A percentile compares a stretch with the other conserved stretches of the same genome.
Evolutionary conservation across 2,113 vertebrate genomes (phyloP).

Genomic region (Chitala chitala): DNA sequence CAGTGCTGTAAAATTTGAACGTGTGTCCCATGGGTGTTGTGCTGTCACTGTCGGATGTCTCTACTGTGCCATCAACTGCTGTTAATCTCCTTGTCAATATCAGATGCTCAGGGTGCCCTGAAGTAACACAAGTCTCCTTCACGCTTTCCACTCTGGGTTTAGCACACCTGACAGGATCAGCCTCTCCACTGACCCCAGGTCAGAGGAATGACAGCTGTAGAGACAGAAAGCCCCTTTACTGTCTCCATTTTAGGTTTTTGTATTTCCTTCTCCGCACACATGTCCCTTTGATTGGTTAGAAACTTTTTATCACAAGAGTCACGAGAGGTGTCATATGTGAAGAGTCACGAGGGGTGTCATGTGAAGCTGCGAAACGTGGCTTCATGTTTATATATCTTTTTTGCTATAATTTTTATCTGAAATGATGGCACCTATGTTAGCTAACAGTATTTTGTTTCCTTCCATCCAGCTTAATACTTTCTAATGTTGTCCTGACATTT

Average conservation of each 20-base stretch:
- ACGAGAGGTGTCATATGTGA: too few relatives aligned
- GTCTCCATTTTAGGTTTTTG: too few relatives aligned
- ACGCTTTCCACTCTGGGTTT: slow-evolving; percentile 42
- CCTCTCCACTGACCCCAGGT: slow-evolving; percentile 26
- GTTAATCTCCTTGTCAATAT: slow-evolving; percentile 8
- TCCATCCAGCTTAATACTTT: not conserved
- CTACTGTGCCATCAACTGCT: slow-evolving; percentile 25
- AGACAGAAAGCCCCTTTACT: not conserved
- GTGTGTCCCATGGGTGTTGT: not conserved
- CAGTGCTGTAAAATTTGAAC: not conserved
- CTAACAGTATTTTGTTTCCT: too few relatives aligned
- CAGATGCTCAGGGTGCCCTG: slow-evolving; percentile 40
- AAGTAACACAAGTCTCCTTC: slow-evolving; percentile 40
- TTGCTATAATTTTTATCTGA: too few relatives aligned
- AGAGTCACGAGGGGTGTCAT: too few relatives aligned
- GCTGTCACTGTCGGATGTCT: not conserved
- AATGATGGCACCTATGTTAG: too few relatives aligned
- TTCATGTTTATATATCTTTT: too few relatives aligned
- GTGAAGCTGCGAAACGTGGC: too few relatives aligned
- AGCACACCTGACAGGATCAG: slow-evolving; percentile 45
- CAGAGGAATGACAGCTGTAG: slow-evolving; percentile 6
- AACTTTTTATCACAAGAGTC: too few relatives aligned
- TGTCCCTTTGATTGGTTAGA: too few relatives aligned
- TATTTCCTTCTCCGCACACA: too few relatives aligned
- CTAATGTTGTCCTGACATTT: not conserved